Evolutionary conservation across 2,888 invertebrate species (phyloP).

Genomic region (Luffia ferchaultella): DNA sequence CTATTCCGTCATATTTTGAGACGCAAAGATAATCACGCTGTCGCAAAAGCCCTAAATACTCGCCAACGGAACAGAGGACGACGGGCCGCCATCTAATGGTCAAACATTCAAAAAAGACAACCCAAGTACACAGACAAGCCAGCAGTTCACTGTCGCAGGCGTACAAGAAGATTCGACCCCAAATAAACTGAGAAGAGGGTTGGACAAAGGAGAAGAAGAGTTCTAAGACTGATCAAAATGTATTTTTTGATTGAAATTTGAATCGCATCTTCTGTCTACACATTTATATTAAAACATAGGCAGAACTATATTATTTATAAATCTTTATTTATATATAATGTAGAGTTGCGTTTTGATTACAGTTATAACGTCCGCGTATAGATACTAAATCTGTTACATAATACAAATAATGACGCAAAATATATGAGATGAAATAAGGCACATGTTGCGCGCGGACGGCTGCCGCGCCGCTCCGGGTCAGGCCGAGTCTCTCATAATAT

Average conservation of each 20-base stretch:
- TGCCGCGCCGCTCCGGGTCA: neutral
- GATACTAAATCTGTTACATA: neutral
- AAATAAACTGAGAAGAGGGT: slow-evolving; percentile 3
- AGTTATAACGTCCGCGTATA: neutral
- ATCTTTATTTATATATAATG: neutral
- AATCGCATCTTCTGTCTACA: too few relatives aligned
- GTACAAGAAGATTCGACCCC: slow-evolving; percentile 1
- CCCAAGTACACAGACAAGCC: neutral
- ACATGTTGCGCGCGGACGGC: slow-evolving; percentile 46
- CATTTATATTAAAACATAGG: neutral
- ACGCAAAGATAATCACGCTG: too few relatives aligned
- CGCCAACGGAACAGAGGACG: too few relatives aligned
- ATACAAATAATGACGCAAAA: neutral
- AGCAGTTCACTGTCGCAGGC: slow-evolving; percentile 1
- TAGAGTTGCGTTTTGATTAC: neutral
- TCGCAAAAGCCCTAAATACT: too few relatives aligned
- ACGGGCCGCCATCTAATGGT: neutral
- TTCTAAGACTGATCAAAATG: neutral
- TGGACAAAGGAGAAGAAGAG: slow-evolving; percentile 1
- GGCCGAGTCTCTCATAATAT: neutral
- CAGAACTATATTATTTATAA: neutral
- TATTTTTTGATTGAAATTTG: too few relatives aligned
- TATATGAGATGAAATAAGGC: slow-evolving; percentile 47
- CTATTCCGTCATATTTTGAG: too few relatives aligned
- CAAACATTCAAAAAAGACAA: neutral